Evolutionary conservation across 1,140 invertebrate genomes (phyloP), one percentile per base, ranked within the genome.

Genomic region (Zaprionus ornatus): DNA sequence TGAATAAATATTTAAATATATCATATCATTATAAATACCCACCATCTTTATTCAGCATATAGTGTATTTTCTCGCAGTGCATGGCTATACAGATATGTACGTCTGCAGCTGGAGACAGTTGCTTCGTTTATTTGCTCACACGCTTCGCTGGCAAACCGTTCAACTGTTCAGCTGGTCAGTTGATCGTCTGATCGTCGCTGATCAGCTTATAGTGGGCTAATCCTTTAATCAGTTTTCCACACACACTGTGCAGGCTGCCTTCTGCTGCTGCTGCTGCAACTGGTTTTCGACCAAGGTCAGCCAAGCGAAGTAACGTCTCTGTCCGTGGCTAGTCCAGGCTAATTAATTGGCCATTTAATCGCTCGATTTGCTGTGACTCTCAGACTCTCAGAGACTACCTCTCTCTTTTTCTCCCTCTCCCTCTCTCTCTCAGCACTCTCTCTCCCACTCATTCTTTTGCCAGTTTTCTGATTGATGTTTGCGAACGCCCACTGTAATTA

Each of bases 261-360:
- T n/a, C 15, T 62, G 15, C 15, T 59, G 15, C 29, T 19, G 27
- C 15, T 50, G 25, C 21, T 72, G 70, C 57, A 82, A 79, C 74
- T 75, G 76, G 79, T 75, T 80, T 75, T 63, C 23, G 42, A 23
- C 27, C 85, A 88, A 88, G 84, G 78, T 88, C 85, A 76, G 48
- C 57, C 13, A 32, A 71, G 25, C 21, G 10, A 63, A 32, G 23
- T 37, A 65, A 40, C 63, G 54, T 37, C n/a, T 57, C 59, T 67
- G 57, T 54, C 71, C 10, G 17, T 66, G 66, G 56, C 74, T 68
- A 70, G 71, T 72, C 50, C 23, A 35, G 62, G 65, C 71, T 88
- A 90, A 90, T 90, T 88, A 88, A 90, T 88, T 88, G 78, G 67
- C 55, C 84, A 72, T 84, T 88, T 84, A 88, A 88, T 90, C 85